phyloP scores from a whole-genome alignment of 64 coral and sea anemone species.

The Stylophora pistillata region DNA sequence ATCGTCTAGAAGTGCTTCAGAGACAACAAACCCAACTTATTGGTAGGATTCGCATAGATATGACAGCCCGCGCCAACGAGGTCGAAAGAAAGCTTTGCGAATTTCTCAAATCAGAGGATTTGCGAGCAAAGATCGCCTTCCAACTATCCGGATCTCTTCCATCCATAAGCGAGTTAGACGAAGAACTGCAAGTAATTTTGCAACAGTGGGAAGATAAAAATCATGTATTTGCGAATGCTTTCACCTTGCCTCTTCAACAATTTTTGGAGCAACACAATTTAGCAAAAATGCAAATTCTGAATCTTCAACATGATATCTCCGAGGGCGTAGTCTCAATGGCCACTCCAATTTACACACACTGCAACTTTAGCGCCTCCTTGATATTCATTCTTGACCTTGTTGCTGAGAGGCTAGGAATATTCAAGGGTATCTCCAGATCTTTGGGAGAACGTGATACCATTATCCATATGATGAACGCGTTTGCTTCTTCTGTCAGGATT shows the following conservation, averaged over 20 bases:
- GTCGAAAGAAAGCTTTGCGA: neutral
- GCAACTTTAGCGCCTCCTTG: too few relatives aligned
- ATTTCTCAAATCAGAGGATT: neutral
- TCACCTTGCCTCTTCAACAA: neutral
- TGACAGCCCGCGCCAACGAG: neutral
- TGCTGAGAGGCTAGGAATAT: neutral
- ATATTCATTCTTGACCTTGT: neutral
- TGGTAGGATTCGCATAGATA: neutral
- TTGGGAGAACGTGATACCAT: too few relatives aligned
- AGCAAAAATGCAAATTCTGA: neutral
- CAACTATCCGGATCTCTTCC: neutral
- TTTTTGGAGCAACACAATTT: constrained; percentile 18
- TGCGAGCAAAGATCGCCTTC: neutral
- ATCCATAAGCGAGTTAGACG: neutral
- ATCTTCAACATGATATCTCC: neutral
- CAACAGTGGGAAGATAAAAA: constrained; percentile 43
- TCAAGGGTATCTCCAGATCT: too few relatives aligned
- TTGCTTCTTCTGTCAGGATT: too few relatives aligned
- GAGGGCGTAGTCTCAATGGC: neutral
- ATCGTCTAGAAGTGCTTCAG: neutral
- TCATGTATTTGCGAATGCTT: constrained; percentile 20
- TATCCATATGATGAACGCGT: too few relatives aligned
- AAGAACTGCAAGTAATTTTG: constrained; percentile 15
- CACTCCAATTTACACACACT: too few relatives aligned
- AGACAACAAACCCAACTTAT: neutral